Percentiles rank a stretch among this genome's conserved stretches.
Evolutionary conservation across 2,113 vertebrate species (phyloP).

Genomic region (Hippocampus comes): DNA sequence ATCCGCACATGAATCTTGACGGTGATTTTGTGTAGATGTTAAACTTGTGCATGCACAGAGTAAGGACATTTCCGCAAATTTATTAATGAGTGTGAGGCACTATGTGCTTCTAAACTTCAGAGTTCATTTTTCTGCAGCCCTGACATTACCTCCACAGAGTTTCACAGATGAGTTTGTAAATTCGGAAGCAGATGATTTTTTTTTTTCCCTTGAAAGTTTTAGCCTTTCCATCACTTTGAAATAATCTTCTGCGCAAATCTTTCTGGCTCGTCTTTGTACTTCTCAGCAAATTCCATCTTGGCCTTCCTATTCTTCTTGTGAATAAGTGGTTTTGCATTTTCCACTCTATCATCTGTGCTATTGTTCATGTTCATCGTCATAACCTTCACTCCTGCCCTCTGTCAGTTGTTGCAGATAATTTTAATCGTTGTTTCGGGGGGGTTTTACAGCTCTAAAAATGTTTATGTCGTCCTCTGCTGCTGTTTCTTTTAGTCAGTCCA

Average conservation of each 20-base stretch:
- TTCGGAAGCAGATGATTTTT: neutral
- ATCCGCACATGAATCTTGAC: no score
- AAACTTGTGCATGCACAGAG: no score
- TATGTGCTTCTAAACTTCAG: no score
- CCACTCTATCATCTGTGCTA: neutral
- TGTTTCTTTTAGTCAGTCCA: neutral
- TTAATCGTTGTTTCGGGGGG: neutral
- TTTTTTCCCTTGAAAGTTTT: neutral
- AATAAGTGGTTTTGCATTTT: neutral
- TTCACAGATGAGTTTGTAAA: neutral
- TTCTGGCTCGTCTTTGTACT: neutral
- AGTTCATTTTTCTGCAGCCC: no score
- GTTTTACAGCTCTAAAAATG: neutral
- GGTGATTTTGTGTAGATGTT: no score
- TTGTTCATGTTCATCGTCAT: neutral
- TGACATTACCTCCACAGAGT: no score
- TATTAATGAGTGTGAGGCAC: no score
- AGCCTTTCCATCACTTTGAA: neutral
- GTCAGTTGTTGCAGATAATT: neutral
- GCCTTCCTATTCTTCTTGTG: neutral
- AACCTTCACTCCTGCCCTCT: neutral
- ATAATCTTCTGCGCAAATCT: neutral
- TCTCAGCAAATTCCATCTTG: neutral
- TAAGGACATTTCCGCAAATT: no score
- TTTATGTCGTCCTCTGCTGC: neutral